Percentiles rank a stretch among this genome's conserved stretches.
These are phyloP conservation scores for Theodoxus fluviatilis DNA, from an alignment of 2,888 invertebrate species.

Conservation along the genomic window DNA sequence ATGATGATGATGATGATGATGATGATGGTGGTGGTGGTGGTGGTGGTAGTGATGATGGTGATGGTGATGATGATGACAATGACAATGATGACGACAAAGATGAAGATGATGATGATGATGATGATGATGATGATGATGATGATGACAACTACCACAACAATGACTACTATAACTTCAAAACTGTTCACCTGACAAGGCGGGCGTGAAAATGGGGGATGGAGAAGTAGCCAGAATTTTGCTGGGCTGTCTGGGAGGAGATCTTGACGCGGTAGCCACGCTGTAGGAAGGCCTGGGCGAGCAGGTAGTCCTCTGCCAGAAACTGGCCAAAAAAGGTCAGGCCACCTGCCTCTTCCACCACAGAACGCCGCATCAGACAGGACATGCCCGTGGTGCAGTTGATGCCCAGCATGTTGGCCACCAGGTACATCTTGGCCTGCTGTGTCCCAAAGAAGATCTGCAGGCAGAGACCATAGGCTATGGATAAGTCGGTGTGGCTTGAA, in stretches of 20 bases:
- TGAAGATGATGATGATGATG: not conserved
- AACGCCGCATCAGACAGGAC: constrained; percentile 91
- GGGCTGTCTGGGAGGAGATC: constrained; percentile 90
- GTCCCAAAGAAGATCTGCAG: constrained; percentile 90
- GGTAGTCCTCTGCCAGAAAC: constrained; percentile 97
- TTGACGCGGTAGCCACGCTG: constrained; percentile 88
- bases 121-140: not conserved
- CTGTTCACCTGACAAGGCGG: constrained; percentile 70
- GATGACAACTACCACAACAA: not conserved
- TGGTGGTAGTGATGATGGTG: not conserved
- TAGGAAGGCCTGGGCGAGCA: constrained; percentile 88
- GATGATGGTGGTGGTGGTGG: constrained; percentile 20
- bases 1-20: constrained; percentile 30
- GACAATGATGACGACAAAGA: not conserved
- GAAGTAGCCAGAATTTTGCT: constrained; percentile 92
- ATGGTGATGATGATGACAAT: not conserved
- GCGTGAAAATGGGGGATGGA: constrained; percentile 86
- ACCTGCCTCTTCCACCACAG: constrained; percentile 85
- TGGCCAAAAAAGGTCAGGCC: constrained; percentile 89
- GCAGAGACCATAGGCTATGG: constrained; percentile 31
- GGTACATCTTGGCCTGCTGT: constrained; percentile 92
- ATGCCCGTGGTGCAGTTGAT: constrained; percentile 98
- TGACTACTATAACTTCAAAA: not conserved
- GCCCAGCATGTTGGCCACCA: constrained; percentile 87
- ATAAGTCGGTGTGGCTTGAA: not conserved